Conservation (phyloP, 2,797 vertebrate species). For the Danio albolineatus region DNA sequence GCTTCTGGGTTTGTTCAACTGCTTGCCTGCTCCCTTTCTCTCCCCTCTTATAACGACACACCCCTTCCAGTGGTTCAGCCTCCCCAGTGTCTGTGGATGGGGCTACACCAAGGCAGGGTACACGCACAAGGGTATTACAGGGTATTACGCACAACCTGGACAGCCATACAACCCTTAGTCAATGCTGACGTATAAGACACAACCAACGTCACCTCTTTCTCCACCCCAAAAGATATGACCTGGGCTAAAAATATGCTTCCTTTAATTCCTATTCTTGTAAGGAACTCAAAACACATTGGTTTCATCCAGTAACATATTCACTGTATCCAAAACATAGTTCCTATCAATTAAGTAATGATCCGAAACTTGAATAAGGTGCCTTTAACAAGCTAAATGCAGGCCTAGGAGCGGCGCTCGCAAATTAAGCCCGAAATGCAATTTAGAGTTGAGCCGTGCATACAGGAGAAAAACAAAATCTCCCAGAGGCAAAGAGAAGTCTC, state of each 20-base stretch:
- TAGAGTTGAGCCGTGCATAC: conserved; percentile 24
- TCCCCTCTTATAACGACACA: conserved; percentile 82
- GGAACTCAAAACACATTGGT: background rate
- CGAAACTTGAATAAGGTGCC: background rate
- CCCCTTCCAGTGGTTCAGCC: conserved; percentile 72
- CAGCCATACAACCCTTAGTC: conserved; percentile 65
- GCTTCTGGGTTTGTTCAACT: conserved; percentile 78
- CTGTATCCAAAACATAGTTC: background rate
- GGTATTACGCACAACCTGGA: conserved; percentile 72
- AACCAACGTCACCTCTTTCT: conserved; percentile 71
- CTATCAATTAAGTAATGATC: background rate
- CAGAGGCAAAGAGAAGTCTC: conserved; percentile 54
- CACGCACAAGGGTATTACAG: too few relatives aligned
- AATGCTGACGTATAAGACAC: conserved; percentile 70
- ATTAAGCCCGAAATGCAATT: conserved; percentile 27
- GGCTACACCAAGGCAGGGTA: conserved; percentile 67
- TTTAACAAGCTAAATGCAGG: conserved; percentile 1
- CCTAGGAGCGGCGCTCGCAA: conserved; percentile 21
- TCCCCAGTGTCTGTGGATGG: conserved; percentile 62
- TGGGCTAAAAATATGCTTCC: conserved; percentile 72
- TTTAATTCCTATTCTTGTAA: conserved; percentile 49
- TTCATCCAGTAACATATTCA: conserved; percentile 5
- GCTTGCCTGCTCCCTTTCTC: conserved; percentile 72
- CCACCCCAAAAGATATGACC: conserved; percentile 69
- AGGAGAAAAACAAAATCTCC: conserved; percentile 57